These are phyloP conservation scores for Plodia interpunctella DNA, from an alignment of 1,140 invertebrate species.

Conservation along the genomic window DNA sequence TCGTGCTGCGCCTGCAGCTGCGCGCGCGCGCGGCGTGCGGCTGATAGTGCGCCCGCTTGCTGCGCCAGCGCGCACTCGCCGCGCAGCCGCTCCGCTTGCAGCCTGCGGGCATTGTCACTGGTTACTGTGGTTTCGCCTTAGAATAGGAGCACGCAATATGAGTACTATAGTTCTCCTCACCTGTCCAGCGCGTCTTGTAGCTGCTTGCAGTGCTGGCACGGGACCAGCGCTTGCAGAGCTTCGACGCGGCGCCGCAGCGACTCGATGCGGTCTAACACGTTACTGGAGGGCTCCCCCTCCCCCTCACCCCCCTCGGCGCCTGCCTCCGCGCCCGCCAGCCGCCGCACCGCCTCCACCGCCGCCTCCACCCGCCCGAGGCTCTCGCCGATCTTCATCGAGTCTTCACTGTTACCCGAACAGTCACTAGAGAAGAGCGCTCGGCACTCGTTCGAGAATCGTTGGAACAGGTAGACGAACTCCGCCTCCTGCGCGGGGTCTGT, in stretches of 20 bases:
- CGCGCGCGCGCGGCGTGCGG: conserved; percentile 55
- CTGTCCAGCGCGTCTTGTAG: conserved; percentile 78
- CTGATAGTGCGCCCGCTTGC: conserved; percentile 62
- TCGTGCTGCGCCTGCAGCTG: conserved; percentile 65
- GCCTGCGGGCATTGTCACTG: no score
- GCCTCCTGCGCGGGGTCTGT: conserved; percentile 74
- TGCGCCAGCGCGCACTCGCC: conserved; percentile 56
- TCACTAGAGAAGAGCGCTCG: conserved; percentile 75
- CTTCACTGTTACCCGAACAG: conserved; percentile 76
- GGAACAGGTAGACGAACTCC: conserved; percentile 80
- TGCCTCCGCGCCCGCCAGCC: conserved; percentile 45
- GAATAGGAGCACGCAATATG: no score
- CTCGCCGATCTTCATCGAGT: conserved; percentile 74
- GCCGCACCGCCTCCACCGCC: conserved; percentile 60
- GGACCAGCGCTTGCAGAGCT: conserved; percentile 61
- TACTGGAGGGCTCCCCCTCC: conserved; percentile 16
- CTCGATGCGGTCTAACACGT: conserved; percentile 51
- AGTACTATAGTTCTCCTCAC: conserved; percentile 28
- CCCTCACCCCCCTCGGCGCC: conserved; percentile 17
- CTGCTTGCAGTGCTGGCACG: conserved; percentile 79
- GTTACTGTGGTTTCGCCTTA: no score
- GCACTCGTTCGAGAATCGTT: conserved; percentile 79
- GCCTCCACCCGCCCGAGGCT: conserved; percentile 69
- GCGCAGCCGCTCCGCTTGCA: conserved; percentile 50
- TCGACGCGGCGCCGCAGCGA: conserved; percentile 65